Conservation (phyloP, 2,797 vertebrate genomes). For the Periophthalmus magnuspinnatus region DNA sequence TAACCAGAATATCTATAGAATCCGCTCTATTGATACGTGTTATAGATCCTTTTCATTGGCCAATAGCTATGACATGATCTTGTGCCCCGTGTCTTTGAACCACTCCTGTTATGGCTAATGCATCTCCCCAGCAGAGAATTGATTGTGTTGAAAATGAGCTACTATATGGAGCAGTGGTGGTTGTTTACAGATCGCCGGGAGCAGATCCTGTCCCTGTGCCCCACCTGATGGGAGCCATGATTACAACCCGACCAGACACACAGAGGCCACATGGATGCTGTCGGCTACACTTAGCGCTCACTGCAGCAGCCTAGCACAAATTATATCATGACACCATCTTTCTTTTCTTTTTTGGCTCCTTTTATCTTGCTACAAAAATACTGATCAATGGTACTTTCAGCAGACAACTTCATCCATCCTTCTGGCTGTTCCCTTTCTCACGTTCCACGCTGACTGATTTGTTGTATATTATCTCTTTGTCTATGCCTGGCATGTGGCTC, state of each 20-base stretch:
- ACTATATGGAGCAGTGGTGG: constrained; percentile 7
- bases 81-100: not conserved
- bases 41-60: not conserved
- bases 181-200: constrained; percentile 21
- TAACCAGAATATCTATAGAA: not conserved
- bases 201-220: constrained; percentile 18
- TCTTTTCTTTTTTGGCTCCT: too few relatives aligned
- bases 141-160: constrained; percentile 26
- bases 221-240: constrained; percentile 29
- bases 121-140: constrained; percentile 32
- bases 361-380: not conserved
- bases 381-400: not conserved
- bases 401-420: not conserved
- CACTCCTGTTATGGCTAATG: constrained; percentile 17
- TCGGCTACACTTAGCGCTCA: constrained; percentile 13
- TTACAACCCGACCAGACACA: constrained; percentile 9
- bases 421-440: not conserved
- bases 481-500: not conserved
- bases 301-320: constrained; percentile 6
- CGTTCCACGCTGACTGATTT: not conserved
- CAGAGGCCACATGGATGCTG: constrained; percentile 7
- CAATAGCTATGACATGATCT: too few relatives aligned
- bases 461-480: not conserved
- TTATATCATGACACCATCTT: not conserved
- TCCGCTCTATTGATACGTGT: not conserved